A percentile compares a stretch with the other conserved stretches of the same genome.
Conservation (phyloP, 2,888 invertebrate genomes). For the Seira ritae region DNA sequence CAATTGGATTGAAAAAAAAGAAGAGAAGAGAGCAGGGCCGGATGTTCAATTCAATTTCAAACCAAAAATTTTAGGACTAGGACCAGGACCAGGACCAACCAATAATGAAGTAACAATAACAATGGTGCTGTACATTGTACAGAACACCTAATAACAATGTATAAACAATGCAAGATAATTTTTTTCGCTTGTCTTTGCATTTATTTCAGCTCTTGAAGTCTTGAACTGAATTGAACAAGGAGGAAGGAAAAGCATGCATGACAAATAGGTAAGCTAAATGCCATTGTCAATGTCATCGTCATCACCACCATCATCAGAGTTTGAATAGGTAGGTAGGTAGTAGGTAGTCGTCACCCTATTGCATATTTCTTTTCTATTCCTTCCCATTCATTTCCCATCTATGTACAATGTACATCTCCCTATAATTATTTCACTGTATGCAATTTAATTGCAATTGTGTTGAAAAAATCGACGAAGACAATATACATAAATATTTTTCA, state of each 20-base stretch:
- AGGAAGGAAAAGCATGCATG: conserved; percentile 21
- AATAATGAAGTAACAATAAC: neutral
- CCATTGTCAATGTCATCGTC: conserved; percentile 61
- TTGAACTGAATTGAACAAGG: conserved; percentile 12
- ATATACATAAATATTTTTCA: no score
- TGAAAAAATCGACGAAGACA: neutral
- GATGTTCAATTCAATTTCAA: no score
- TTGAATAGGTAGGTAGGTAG: conserved; percentile 8
- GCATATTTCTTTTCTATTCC: conserved; percentile 4
- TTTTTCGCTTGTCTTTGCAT: no score
- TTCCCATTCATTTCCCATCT: neutral
- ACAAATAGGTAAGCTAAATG: conserved; percentile 27
- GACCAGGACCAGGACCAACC: no score
- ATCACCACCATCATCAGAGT: conserved; percentile 10
- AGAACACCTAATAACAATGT: conserved; percentile 1
- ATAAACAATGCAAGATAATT: neutral
- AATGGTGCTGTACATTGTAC: neutral
- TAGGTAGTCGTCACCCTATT: conserved; percentile 36
- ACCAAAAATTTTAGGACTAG: no score
- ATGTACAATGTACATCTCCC: neutral
- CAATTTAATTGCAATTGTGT: neutral
- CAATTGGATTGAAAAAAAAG: neutral
- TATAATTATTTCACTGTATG: neutral
- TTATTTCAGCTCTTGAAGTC: no score
- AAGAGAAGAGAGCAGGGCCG: no score